Percentiles rank a stretch among this genome's conserved stretches.
Evolutionary conservation across 2,797 vertebrate species (phyloP).

Genomic region (Crocodylus rhombifer): DNA sequence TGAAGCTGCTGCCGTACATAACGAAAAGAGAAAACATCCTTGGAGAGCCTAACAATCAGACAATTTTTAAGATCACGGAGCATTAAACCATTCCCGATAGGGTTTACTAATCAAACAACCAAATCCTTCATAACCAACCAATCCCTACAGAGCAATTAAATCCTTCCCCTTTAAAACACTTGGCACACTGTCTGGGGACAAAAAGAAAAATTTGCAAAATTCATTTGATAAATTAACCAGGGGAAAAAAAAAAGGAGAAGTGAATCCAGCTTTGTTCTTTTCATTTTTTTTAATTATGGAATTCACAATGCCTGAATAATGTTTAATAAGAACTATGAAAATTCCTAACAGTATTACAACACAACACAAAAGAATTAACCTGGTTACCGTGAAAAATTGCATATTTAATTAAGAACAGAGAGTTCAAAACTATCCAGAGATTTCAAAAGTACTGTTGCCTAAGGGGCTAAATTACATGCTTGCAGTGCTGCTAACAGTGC

Average conservation of each 20-base stretch:
- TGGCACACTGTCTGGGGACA: conserved; percentile 96
- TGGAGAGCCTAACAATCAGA: conserved; percentile 95
- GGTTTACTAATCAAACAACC: conserved; percentile 99
- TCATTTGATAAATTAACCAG: conserved; percentile 96
- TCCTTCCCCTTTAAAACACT: conserved; percentile 99
- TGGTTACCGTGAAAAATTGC: conserved; percentile 93
- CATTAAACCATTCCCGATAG: conserved; percentile 99
- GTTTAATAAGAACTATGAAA: conserved; percentile 86
- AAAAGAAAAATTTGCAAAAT: conserved; percentile 90
- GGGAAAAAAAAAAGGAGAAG: conserved; percentile 84
- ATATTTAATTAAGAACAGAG: conserved; percentile 98
- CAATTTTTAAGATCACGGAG: conserved; percentile 98
- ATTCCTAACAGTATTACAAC: conserved; percentile 90
- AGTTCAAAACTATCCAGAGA: conserved; percentile 92
- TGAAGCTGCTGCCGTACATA: conserved; percentile 86
- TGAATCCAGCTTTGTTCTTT: conserved; percentile 92
- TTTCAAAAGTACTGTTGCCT: conserved; percentile 86
- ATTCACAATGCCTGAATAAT: conserved; percentile 91
- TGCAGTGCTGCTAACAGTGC: conserved; percentile 91
- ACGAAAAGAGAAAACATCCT: conserved; percentile 86
- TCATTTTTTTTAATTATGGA: conserved; percentile 89
- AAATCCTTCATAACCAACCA: conserved; percentile 99
- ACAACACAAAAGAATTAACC: conserved; percentile 92
- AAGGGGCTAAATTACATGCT: conserved; percentile 91
- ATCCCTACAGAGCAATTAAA: conserved; percentile 99